A percentile compares a stretch with the other conserved stretches of the same genome.
These are phyloP conservation scores for Drosophila guanche DNA, from an alignment of 1,140 invertebrate genomes.

Conservation along the genomic window DNA sequence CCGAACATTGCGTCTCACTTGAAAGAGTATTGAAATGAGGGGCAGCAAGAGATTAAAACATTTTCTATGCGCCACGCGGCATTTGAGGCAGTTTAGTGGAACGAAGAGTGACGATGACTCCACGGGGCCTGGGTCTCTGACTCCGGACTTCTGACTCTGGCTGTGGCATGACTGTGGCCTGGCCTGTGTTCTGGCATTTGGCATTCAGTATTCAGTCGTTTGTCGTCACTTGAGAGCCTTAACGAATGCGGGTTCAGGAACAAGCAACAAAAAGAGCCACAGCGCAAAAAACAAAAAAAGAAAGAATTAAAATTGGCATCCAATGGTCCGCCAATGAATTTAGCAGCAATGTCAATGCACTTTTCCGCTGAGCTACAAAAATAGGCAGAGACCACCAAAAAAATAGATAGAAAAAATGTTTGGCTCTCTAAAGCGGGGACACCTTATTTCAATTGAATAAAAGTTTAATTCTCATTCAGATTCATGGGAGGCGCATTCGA, in stretches of 20 bases:
- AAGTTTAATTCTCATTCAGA: conserved; percentile 10
- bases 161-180: conserved; percentile 30
- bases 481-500: neutral
- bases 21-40: conserved; percentile 31
- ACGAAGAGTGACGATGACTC: conserved; percentile 49
- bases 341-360: conserved; percentile 77
- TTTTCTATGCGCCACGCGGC: conserved; percentile 67
- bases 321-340: conserved; percentile 68
- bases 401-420: conserved; percentile 3
- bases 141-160: conserved; percentile 22
- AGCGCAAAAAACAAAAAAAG: conserved; percentile 40
- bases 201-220: conserved; percentile 49
- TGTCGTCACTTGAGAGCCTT: conserved; percentile 56
- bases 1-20: conserved; percentile 3
- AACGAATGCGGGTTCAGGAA: conserved; percentile 58
- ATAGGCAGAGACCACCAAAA: conserved; percentile 31
- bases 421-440: conserved; percentile 13
- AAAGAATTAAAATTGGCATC: conserved; percentile 68
- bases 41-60: conserved; percentile 57
- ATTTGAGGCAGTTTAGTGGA: conserved; percentile 64
- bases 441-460: conserved; percentile 37
- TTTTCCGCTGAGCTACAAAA: conserved; percentile 49
- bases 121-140: conserved; percentile 1
- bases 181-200: conserved; percentile 55
- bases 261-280: conserved; percentile 3